Evolutionary conservation across 2,888 invertebrate genomes (phyloP).

Genomic region (Drosophila stalkeri): DNA sequence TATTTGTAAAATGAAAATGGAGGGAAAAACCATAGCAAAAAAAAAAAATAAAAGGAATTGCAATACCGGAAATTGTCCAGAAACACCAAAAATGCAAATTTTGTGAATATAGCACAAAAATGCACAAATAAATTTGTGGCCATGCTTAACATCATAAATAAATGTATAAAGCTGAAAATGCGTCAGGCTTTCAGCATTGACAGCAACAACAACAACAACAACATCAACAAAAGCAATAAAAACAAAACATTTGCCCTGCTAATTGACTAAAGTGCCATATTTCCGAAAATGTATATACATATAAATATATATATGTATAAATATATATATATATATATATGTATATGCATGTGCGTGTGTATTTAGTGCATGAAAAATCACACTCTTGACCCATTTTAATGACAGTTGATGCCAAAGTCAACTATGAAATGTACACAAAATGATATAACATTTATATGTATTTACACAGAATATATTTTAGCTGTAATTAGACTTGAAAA

Average conservation of each 20-base stretch:
- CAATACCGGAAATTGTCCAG: conserved; percentile 45
- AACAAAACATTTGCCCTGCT: conserved; percentile 65
- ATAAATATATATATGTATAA: background rate
- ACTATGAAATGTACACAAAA: conserved; percentile 18
- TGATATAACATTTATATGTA: background rate
- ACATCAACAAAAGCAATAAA: conserved; percentile 30
- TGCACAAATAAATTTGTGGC: conserved; percentile 36
- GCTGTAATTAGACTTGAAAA: background rate
- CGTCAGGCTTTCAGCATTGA: conserved; percentile 31
- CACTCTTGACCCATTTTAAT: conserved; percentile 64
- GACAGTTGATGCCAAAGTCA: conserved; percentile 40
- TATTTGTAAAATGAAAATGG: conserved; percentile 8
- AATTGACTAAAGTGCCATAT: conserved; percentile 73
- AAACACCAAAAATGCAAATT: conserved; percentile 48
- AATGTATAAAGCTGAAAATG: conserved; percentile 58
- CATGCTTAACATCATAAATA: conserved; percentile 65
- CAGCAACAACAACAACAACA: conserved; percentile 19
- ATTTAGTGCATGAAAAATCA: conserved; percentile 48
- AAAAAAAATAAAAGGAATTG: background rate
- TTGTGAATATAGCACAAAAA: conserved; percentile 39
- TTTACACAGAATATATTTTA: conserved; percentile 6
- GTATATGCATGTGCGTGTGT: background rate
- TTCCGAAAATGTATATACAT: conserved; percentile 21
- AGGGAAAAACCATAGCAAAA: no score
- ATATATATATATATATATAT: background rate